Evolutionary conservation across 2,888 invertebrate species (phyloP).

Genomic region (Brachypterus glaber): DNA sequence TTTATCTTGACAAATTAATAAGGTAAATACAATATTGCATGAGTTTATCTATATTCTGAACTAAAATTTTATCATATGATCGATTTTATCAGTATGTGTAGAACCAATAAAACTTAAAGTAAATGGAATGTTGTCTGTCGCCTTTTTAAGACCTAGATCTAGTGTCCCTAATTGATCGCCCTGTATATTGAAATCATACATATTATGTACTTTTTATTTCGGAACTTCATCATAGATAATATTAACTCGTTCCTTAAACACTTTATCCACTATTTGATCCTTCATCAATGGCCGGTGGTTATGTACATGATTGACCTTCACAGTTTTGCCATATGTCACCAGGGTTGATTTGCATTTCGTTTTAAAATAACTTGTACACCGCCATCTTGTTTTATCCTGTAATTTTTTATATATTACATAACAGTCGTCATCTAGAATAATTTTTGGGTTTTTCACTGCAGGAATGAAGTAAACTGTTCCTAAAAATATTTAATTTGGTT

Average conservation of each 20-base stretch:
- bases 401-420: conserved; percentile 22
- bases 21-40: too few species aligned
- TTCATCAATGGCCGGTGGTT: conserved; percentile 22
- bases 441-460: conserved; percentile 23
- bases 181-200: too few species aligned
- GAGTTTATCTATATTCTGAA: too few species aligned
- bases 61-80: too few species aligned
- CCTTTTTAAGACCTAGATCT: too few species aligned
- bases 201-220: too few species aligned
- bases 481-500: conserved; percentile 11
- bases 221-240: conserved; percentile 15
- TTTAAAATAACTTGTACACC: conserved; percentile 26
- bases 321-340: conserved; percentile 21
- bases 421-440: conserved; percentile 20
- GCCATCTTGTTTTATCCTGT: conserved; percentile 27
- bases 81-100: too few species aligned
- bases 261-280: conserved; percentile 12
- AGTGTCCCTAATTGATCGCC: too few species aligned
- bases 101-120: too few species aligned
- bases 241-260: conserved; percentile 16
- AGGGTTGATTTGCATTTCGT: conserved; percentile 22
- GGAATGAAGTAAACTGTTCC: conserved; percentile 14
- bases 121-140: too few species aligned
- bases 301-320: conserved; percentile 22
- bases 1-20: too few species aligned